Conservation (phyloP, 1,140 invertebrate genomes). For the Calliopsis andreniformis region DNA sequence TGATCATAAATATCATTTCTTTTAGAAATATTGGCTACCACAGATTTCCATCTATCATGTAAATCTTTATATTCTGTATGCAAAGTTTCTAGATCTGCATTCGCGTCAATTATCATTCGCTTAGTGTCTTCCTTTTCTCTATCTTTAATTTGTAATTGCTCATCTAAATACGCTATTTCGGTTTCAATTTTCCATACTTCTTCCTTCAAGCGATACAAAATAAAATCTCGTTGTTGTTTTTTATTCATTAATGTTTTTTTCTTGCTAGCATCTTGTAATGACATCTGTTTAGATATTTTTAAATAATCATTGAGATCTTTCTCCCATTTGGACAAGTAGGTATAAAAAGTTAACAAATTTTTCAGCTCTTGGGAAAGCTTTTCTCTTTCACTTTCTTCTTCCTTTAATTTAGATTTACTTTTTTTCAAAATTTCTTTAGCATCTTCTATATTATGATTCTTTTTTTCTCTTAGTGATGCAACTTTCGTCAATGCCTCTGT, state of each 20-base stretch:
- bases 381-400: slow-evolving; percentile 74
- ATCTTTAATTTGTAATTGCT: slow-evolving; percentile 79
- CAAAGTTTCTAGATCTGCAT: slow-evolving; percentile 86
- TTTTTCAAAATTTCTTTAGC: slow-evolving; percentile 76
- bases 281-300: slow-evolving; percentile 80
- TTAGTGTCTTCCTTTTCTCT: slow-evolving; percentile 78
- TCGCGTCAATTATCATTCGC: slow-evolving; percentile 83
- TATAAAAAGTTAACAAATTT: slow-evolving; percentile 74
- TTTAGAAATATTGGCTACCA: slow-evolving; percentile 86
- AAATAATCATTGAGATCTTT: slow-evolving; percentile 80
- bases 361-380: slow-evolving; percentile 77
- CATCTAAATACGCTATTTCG: slow-evolving; percentile 79
- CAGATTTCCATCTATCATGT: slow-evolving; percentile 87
- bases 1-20: slow-evolving; percentile 85
- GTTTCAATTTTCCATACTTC: slow-evolving; percentile 81
- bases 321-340: slow-evolving; percentile 81
- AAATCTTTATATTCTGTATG: slow-evolving; percentile 86
- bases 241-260: slow-evolving; percentile 79
- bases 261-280: slow-evolving; percentile 80
- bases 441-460: slow-evolving; percentile 69
- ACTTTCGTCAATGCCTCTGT: slow-evolving; percentile 77
- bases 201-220: slow-evolving; percentile 81
- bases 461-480: slow-evolving; percentile 74
- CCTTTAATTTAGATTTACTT: slow-evolving; percentile 71
- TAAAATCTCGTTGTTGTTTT: slow-evolving; percentile 82